Evolutionary conservation across 2,888 invertebrate genomes (phyloP).

Genomic region (Eugnorisma glareosa): DNA sequence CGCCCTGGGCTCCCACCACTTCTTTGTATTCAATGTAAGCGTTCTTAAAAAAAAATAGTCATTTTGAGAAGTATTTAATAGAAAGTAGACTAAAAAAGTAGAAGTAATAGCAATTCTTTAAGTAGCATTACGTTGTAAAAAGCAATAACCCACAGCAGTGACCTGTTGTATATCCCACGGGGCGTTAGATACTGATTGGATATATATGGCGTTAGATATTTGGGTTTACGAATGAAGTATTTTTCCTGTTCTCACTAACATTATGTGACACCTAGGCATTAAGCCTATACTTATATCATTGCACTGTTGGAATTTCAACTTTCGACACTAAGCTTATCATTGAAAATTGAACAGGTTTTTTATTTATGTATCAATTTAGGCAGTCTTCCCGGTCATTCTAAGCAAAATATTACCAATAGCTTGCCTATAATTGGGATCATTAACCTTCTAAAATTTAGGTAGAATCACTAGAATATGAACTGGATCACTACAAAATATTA

Average conservation of each 20-base stretch:
- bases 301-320: background rate
- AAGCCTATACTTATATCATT: background rate
- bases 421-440: background rate
- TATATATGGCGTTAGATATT: no score
- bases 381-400: background rate
- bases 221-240: no score
- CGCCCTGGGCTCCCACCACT: conserved; percentile 98
- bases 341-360: background rate
- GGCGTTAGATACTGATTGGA: no score
- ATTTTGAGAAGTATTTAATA: background rate
- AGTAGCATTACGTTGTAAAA: background rate
- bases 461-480: background rate
- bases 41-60: conserved; percentile 89
- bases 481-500: conserved; percentile 69
- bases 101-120: background rate
- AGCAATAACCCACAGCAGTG: background rate
- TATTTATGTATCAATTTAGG: no score
- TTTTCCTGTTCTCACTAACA: background rate
- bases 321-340: background rate
- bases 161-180: background rate
- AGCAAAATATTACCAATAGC: background rate
- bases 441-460: background rate
- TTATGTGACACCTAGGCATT: background rate
- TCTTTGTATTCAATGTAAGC: conserved; percentile 98
- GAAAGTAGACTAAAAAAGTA: background rate